Conservation (phyloP, 2,888 invertebrate species). For the Macroteleia sp. region DNA sequence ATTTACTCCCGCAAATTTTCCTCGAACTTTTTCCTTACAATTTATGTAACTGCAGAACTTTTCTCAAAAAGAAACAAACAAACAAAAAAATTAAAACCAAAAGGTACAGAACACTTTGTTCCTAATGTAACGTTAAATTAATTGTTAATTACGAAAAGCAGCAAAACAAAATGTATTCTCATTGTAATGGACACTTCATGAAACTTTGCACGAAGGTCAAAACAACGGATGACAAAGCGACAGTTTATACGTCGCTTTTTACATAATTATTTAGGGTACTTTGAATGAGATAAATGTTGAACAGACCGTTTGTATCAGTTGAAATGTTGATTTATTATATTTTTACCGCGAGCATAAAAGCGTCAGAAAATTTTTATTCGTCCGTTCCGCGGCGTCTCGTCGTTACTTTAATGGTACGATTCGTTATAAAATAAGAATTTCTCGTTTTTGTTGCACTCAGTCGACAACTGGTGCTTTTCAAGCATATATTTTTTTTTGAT, state of each 20-base stretch:
- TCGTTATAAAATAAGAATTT: constrained; percentile 37
- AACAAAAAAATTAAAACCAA: too few species aligned
- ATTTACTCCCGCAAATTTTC: too few species aligned
- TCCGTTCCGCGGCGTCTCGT: constrained; percentile 4
- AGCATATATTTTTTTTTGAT: constrained; percentile 23
- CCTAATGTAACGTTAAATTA: neutral
- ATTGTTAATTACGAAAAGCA: constrained; percentile 12
- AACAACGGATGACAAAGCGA: constrained; percentile 6
- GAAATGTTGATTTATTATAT: constrained; percentile 24
- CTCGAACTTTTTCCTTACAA: too few species aligned
- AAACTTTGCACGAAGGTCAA: constrained; percentile 4
- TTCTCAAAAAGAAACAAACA: too few species aligned
- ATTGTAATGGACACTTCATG: neutral
- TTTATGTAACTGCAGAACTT: too few species aligned
- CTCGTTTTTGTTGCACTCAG: constrained; percentile 10
- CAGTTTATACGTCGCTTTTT: constrained; percentile 7
- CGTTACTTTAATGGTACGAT: constrained; percentile 38
- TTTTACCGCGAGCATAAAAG: constrained; percentile 3
- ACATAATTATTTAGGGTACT: constrained; percentile 28
- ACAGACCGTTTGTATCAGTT: constrained; percentile 4
- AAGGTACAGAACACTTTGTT: too few species aligned
- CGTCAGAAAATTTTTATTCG: constrained; percentile 8
- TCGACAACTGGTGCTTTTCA: constrained; percentile 13
- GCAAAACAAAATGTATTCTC: neutral
- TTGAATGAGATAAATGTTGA: constrained; percentile 7